phyloP scores from a whole-genome alignment of 2,888 invertebrate species.

The Hofmannophila pseudospretella region DNA sequence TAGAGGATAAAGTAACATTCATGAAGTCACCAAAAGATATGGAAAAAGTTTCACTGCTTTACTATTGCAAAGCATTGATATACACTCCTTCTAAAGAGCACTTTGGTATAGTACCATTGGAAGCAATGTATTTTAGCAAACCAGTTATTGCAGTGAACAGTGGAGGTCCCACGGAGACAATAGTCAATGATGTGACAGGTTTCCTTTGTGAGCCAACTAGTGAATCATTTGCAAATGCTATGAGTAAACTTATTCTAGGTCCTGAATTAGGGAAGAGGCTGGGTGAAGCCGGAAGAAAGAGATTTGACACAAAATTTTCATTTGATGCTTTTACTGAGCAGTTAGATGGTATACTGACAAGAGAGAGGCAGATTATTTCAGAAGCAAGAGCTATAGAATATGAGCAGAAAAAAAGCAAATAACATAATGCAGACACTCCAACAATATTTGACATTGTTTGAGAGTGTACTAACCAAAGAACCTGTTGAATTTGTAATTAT shows the following conservation, averaged over 20 bases:
- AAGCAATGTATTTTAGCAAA: constrained; percentile 96
- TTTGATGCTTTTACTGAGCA: constrained; percentile 87
- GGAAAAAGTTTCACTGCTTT: constrained; percentile 89
- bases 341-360: constrained; percentile 76
- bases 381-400: constrained; percentile 59
- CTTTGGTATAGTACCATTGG: constrained; percentile 99
- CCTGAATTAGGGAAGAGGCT: constrained; percentile 79
- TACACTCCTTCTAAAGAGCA: constrained; percentile 99
- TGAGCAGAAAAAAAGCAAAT: constrained; percentile 61
- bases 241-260: constrained; percentile 82
- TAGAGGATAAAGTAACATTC: constrained; percentile 87
- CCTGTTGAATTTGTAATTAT: not conserved
- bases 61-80: constrained; percentile 86
- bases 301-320: constrained; percentile 89
- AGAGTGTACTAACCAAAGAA: constrained; percentile 41
- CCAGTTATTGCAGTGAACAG: constrained; percentile 97
- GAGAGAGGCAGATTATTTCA: constrained; percentile 62
- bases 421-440: constrained; percentile 57
- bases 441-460: constrained; percentile 72
- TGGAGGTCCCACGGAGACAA: constrained; percentile 97
- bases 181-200: constrained; percentile 88
- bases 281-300: constrained; percentile 85
- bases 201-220: constrained; percentile 85
- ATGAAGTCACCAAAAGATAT: constrained; percentile 92
- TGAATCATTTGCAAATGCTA: constrained; percentile 86